A percentile compares a stretch with the other conserved stretches of the same genome.
Evolutionary conservation across 2,113 vertebrate species (phyloP).

Genomic region (Spea multiplicata): DNA sequence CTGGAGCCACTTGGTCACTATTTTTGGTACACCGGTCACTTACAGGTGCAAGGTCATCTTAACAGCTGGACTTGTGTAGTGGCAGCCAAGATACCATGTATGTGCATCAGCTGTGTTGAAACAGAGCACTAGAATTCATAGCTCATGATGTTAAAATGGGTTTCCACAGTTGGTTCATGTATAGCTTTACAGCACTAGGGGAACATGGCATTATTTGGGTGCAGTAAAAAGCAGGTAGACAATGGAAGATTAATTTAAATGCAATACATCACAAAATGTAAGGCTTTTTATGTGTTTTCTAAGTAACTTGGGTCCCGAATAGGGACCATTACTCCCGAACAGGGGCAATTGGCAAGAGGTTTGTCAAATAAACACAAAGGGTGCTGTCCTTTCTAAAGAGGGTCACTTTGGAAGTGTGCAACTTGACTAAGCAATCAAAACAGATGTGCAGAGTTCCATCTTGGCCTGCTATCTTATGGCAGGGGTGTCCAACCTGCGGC

Average conservation of each 20-base stretch:
- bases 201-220: background rate
- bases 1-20: conserved; percentile 29
- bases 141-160: conserved; percentile 44
- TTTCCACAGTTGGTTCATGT: conserved; percentile 36
- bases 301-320: too few relatives aligned
- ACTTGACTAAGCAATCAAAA: too few relatives aligned
- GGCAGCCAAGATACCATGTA: conserved; percentile 44
- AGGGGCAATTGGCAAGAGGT: too few relatives aligned
- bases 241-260: conserved; percentile 2
- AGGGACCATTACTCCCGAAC: too few relatives aligned
- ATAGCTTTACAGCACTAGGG: conserved; percentile 40
- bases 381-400: too few relatives aligned
- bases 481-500: too few relatives aligned
- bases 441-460: too few relatives aligned
- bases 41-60: conserved; percentile 47
- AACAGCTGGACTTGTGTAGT: conserved; percentile 41
- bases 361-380: too few relatives aligned
- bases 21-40: conserved; percentile 45
- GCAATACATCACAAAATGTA: background rate
- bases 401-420: too few relatives aligned
- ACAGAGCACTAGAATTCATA: conserved; percentile 42
- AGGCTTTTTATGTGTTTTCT: too few relatives aligned
- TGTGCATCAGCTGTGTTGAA: conserved; percentile 46
- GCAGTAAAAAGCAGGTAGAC: background rate
- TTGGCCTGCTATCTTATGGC: too few relatives aligned